phyloP scores from a whole-genome alignment of 92 coral and sea anemone species.

The Zoanthus sociatus region DNA sequence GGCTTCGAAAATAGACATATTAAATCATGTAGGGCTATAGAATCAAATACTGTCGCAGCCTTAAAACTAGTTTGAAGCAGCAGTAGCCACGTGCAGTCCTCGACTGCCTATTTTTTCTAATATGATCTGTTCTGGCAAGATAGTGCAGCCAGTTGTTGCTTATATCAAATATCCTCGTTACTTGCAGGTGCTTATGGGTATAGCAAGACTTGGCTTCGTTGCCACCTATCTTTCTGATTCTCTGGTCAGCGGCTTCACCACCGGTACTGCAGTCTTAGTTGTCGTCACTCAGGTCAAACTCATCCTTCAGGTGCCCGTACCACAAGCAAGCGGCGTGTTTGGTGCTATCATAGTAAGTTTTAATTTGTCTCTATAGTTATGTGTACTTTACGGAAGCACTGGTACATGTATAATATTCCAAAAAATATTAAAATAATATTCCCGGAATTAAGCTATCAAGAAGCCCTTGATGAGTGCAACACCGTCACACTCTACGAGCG shows the following conservation, averaged over 20 bases:
- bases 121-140: not conserved
- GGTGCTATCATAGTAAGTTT: conserved; percentile 76
- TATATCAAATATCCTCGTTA: not conserved
- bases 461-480: too few species aligned
- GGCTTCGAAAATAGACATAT: too few species aligned
- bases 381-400: too few species aligned
- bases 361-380: not conserved
- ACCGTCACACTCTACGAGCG: too few species aligned
- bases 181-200: conserved; percentile 85
- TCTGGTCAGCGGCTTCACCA: conserved; percentile 94
- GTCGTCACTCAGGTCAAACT: conserved; percentile 84
- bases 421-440: too few species aligned
- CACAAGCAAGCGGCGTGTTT: conserved; percentile 71
- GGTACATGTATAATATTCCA: too few species aligned
- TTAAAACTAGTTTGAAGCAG: too few species aligned
- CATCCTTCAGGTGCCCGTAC: conserved; percentile 80
- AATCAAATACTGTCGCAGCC: too few species aligned
- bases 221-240: conserved; percentile 88
- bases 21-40: not conserved
- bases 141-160: not conserved
- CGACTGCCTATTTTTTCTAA: not conserved
- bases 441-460: too few species aligned
- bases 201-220: conserved; percentile 79
- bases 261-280: conserved; percentile 88
- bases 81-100: too few species aligned